These are phyloP conservation scores for Cetonia aurata DNA, from an alignment of 2,888 invertebrate species.

Conservation along the genomic window DNA sequence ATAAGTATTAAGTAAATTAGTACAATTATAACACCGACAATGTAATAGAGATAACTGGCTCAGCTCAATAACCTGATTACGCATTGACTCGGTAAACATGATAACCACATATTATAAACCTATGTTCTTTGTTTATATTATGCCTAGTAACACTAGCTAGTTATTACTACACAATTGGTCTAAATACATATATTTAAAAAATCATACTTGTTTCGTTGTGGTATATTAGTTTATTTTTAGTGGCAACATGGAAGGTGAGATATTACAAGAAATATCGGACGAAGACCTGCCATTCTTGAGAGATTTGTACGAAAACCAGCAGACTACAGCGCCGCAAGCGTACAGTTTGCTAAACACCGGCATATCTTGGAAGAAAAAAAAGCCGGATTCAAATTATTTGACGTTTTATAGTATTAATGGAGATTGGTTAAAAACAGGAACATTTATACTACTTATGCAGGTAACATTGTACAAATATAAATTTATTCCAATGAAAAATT, in stretches of 20 bases:
- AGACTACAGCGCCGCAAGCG: constrained; percentile 63
- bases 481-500: background rate
- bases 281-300: constrained; percentile 58
- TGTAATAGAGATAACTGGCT: too few relatives aligned
- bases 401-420: constrained; percentile 67
- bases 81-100: too few relatives aligned
- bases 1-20: too few relatives aligned
- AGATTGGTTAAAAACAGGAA: constrained; percentile 62
- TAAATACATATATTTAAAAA: too few relatives aligned
- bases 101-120: too few relatives aligned
- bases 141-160: too few relatives aligned
- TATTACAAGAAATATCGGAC: constrained; percentile 56
- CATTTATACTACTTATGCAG: constrained; percentile 56
- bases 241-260: constrained; percentile 42
- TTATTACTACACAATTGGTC: too few relatives aligned
- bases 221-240: too few relatives aligned
- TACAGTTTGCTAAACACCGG: constrained; percentile 64
- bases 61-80: too few relatives aligned
- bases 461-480: constrained; percentile 34
- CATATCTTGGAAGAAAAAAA: constrained; percentile 58
- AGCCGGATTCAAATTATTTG: constrained; percentile 54
- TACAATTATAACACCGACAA: too few relatives aligned
- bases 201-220: too few relatives aligned
- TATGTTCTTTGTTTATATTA: too few relatives aligned
- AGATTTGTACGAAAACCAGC: constrained; percentile 57